phyloP scores from a whole-genome alignment of 1,140 invertebrate genomes.

The Leptopilina boulardi region DNA sequence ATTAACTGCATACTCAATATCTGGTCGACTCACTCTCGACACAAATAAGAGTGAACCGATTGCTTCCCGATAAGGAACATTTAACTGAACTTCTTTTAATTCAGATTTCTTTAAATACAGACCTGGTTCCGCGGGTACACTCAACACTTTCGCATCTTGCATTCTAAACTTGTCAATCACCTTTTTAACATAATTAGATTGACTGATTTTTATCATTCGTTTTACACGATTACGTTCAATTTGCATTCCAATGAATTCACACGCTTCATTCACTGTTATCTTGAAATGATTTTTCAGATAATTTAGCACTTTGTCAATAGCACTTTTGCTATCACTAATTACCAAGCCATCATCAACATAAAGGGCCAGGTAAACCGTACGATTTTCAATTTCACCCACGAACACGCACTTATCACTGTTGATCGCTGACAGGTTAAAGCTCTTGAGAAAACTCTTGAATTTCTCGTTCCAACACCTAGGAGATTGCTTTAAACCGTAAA shows the following conservation, averaged over 20 bases:
- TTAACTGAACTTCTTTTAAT: background rate
- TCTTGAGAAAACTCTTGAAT: background rate
- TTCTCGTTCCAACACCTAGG: too few relatives aligned
- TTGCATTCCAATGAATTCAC: background rate
- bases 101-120: background rate
- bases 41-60: conserved; percentile 39
- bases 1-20: conserved; percentile 35
- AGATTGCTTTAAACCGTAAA: too few relatives aligned
- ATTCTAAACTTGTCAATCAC: conserved; percentile 26
- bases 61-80: conserved; percentile 36
- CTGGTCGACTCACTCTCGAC: conserved; percentile 25
- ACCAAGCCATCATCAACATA: conserved; percentile 33
- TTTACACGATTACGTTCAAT: conserved; percentile 7
- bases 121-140: conserved; percentile 24
- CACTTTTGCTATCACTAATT: conserved; percentile 1
- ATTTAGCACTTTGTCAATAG: conserved; percentile 37
- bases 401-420: conserved; percentile 12
- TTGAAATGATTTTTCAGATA: too few relatives aligned
- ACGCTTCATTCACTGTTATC: conserved; percentile 1
- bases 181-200: conserved; percentile 4
- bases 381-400: background rate
- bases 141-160: conserved; percentile 3
- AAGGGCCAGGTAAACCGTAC: conserved; percentile 1
- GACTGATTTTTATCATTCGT: background rate
- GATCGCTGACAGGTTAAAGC: background rate